Evolutionary conservation across 2,113 vertebrate genomes (phyloP), one percentile per base, ranked within the genome.

Genomic region (Empidonax traillii): DNA sequence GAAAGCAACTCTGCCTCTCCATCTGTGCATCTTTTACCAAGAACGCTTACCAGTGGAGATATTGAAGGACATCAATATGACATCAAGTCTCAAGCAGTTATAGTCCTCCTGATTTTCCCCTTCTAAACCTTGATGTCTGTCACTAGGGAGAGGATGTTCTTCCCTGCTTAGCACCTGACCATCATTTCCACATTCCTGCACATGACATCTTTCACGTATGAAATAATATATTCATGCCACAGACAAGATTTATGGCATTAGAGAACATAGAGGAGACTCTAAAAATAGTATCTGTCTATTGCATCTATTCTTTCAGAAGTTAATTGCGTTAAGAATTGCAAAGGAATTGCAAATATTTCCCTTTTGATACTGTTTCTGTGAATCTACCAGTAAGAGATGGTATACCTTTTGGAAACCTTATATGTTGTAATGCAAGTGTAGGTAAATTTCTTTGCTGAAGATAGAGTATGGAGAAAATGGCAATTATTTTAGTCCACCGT

Each of bases 131-230:
- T 43, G 25, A 59, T 63, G 14, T 46, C 55, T 89, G 6, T 23
- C 23, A 59, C 37, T 47, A 73, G 10, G 11, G 4, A 84, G 9
- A 73, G 6, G 0, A 0, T 37, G 12, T 68, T 68, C 30, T 73
- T 5, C n/a, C 19, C 5, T 49, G 20, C 14, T 86, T 65, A 80
- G 7, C 31, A 55, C 7, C 21, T 51, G n/a, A 27, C 39, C n/a
- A 19, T 69, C 28, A 35, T 39, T 88, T 33, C 28, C 63, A 58
- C 4, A 3, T 37, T 51, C 21, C 52, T 76, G 3, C 4, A 30
- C 0, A 0, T 74, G 21, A 3, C 28, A 58, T 62, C 6, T 27
- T 61, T 86, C n/a, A 21, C 4, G 44, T 46, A 25, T 8, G 23
- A 80, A 82, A 77, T 22, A 78, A 49, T 7, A 56, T 6, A 53